Evolutionary conservation across 2,888 invertebrate species (phyloP).

Genomic region (Dicyrtoma fusca): DNA sequence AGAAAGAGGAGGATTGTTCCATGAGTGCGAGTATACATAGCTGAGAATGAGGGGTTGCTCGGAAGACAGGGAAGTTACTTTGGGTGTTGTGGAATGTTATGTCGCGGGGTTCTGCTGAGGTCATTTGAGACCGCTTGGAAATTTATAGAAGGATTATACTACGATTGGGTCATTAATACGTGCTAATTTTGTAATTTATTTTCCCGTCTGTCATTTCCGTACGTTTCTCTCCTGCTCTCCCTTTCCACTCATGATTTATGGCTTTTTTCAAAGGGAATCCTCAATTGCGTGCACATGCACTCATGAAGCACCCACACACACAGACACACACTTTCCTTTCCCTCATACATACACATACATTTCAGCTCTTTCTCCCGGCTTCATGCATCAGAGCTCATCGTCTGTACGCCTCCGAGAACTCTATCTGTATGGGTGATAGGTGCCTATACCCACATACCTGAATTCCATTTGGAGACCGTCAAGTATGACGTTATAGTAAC

Average conservation of each 20-base stretch:
- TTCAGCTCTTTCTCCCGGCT: no score
- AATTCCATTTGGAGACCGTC: no score
- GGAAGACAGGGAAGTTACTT: no score
- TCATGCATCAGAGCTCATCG: no score
- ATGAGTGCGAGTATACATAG: no score
- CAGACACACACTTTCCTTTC: conserved; percentile 3
- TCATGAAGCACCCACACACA: not conserved
- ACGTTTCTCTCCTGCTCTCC: conserved; percentile 34
- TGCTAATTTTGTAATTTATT: conserved; percentile 57
- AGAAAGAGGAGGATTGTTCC: no score
- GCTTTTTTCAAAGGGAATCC: conserved; percentile 30
- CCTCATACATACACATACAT: conserved; percentile 9
- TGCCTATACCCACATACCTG: no score
- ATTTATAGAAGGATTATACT: conserved; percentile 55
- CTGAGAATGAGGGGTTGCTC: no score
- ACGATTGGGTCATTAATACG: conserved; percentile 55
- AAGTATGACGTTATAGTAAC: no score
- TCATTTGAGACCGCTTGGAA: conserved; percentile 47
- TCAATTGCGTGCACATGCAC: conserved; percentile 33
- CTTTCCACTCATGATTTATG: conserved; percentile 50
- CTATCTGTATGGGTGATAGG: no score
- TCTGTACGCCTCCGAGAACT: no score
- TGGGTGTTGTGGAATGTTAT: no score
- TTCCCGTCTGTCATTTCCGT: conserved; percentile 51
- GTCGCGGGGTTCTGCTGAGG: conserved; percentile 31